Base-by-base conservation (phyloP, 2,797 vertebrate species). In the Pempheris klunzingeri region DNA sequence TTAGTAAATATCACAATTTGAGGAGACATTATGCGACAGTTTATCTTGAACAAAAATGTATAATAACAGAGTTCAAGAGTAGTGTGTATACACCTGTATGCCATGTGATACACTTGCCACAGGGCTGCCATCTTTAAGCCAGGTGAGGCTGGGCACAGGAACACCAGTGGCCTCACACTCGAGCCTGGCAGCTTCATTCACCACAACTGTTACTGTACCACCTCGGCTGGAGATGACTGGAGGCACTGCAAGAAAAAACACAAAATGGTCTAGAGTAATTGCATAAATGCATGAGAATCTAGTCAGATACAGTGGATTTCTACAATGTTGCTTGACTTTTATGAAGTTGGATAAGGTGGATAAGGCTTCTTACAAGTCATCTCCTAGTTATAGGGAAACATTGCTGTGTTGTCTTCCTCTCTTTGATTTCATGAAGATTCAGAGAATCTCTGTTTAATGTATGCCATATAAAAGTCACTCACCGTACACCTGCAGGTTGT, bases 71-170 rank as follows among this genome's bases (percentile, higher is more conserved):
- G 24, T 61, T 0, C 18, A 57, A n/a, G 9, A 52, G 10, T 44
- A 38, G 15, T 22, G 22, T 61, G 5, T 61, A 8, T 18, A 26
- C 14, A 99, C 98, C 97, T 99, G 97, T 28, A 98, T 92, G 69
- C 97, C 97, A 1, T 96, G 89, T 7, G 94, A 92, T 3, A 97
- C 92, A 61, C 97, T 97, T 52, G 97, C 95, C 53, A 99, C 96
- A 0, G 98, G 98, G 82, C 98, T 98, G 46, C 97, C 97, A 20
- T 99, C 97, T 93, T 99, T 99, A 57, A 99, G 88, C 98, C 98
- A 99, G 0, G 98, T 99, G 85, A 99, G 95, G 90, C 95, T 97
- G 15, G 98, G 98, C n/a, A 80, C 84, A 4, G 98, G 98, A 71
- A 98, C 96, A 3, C 98, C 98, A 7, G 95, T 95, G 53, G 97